Evolutionary conservation across 2,888 invertebrate genomes (phyloP).

Genomic region (Pegoplata infirma): DNA sequence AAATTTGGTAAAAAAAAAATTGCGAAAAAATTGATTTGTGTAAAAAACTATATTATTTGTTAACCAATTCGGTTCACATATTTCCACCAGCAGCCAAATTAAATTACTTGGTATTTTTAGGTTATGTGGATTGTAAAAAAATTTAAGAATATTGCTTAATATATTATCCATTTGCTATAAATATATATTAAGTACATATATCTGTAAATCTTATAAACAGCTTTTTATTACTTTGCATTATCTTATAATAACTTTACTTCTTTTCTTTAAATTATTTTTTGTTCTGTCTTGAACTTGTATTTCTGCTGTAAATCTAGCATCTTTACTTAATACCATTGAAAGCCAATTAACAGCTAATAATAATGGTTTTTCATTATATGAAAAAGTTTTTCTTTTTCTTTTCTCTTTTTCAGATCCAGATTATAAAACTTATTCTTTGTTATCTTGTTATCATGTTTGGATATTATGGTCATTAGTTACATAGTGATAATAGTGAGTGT

Average conservation of each 20-base stretch:
- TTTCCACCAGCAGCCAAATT: no score
- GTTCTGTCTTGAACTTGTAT: background rate
- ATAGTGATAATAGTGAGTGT: background rate
- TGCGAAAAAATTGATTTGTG: no score
- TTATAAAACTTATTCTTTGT: conserved; percentile 6
- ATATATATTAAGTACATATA: no score
- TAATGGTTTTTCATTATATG: conserved; percentile 31
- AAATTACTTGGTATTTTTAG: no score
- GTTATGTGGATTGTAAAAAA: background rate
- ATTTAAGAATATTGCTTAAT: no score
- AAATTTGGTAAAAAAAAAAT: no score
- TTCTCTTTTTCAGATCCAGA: background rate
- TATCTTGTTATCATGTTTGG: conserved; percentile 39
- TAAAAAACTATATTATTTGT: no score
- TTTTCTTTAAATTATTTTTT: background rate
- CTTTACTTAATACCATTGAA: conserved; percentile 19
- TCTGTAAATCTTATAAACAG: conserved; percentile 26
- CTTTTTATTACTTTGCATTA: conserved; percentile 29
- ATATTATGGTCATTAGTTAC: conserved; percentile 43
- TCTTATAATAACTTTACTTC: conserved; percentile 16
- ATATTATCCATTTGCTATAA: no score
- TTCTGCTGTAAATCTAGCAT: background rate
- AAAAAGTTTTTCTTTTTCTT: conserved; percentile 27
- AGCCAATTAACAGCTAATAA: conserved; percentile 58
- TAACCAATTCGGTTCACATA: no score